phyloP scores from a whole-genome alignment of 2,113 vertebrate species.

The Connochaetes taurinus region DNA sequence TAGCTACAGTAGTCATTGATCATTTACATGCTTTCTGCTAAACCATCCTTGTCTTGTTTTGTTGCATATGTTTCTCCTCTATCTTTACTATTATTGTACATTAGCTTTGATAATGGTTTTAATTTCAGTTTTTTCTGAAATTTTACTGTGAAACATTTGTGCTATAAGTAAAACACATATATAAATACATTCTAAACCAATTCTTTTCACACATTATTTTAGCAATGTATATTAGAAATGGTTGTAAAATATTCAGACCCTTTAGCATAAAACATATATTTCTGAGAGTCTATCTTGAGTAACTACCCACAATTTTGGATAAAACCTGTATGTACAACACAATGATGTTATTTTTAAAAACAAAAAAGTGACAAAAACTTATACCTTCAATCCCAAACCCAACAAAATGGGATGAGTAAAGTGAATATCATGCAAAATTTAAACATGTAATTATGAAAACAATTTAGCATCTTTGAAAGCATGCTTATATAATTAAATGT shows the following conservation, averaged over 20 bases:
- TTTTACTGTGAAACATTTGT: neutral
- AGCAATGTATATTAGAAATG: neutral
- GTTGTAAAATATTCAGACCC: neutral
- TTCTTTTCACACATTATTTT: neutral
- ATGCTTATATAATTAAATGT: slow-evolving; percentile 25
- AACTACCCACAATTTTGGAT: neutral
- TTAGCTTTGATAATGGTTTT: neutral
- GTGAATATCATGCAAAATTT: neutral
- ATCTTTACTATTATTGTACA: neutral
- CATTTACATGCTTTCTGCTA: neutral
- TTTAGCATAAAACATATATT: neutral
- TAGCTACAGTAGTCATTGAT: neutral
- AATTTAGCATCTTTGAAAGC: slow-evolving; percentile 4
- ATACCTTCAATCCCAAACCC: neutral
- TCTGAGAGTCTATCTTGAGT: neutral
- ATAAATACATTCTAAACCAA: neutral
- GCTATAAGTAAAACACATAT: neutral
- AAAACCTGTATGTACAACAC: neutral
- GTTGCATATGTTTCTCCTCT: neutral
- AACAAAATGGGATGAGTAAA: neutral
- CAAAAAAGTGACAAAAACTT: neutral
- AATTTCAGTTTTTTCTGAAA: neutral
- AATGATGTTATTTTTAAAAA: neutral
- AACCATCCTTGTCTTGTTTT: neutral
- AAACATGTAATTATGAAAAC: slow-evolving; percentile 31